Evolutionary conservation across 2,113 vertebrate species (phyloP), one percentile per base, ranked within the genome.

Genomic region (Machaerirhynchus nigripectus): DNA sequence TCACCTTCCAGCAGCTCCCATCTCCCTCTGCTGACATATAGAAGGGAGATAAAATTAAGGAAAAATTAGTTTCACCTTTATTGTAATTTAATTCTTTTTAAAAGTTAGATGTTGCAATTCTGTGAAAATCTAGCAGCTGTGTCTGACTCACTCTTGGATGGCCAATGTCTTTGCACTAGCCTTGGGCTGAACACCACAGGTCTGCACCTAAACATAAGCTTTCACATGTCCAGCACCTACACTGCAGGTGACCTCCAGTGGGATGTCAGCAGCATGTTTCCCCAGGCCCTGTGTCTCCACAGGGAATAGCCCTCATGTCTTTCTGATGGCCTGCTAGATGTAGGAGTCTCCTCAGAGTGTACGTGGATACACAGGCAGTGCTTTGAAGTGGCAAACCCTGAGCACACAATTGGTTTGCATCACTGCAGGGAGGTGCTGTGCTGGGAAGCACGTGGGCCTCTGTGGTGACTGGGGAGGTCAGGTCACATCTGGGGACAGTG

Each of bases 361-460:
- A 1, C 5, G 1, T 49, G 30, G 55, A 11, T 60, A 15, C 42
- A 57, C 33, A 60, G 59, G 30, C 63, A 74, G 60, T 0, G 0
- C n/a, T 87, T 65, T 42, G 33, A 50, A 90, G 78, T 53, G 47
- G 14, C 73, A 87, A 53, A 70, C 31, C 35, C 52, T 23, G 50
- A 56, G 69, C 46, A 55, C 39, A 63, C 26, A 5, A 28, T 24
- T 42, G 6, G 26, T 91, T 61, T 78, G 47, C 18, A 49, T 61
- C 60, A 3, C 26, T 60, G 52, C 47, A 5, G 70, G 55, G 75
- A 74, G 27, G 7, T 65, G 59, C 53, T 80, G 59, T 80, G 42
- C 52, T 70, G 74, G 84, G 46, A 47, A 59, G 69, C n/a, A 17
- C 2, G 0, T n/a, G n/a, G 2, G 2, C 21, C 50, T 74, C 57